Percentiles rank a stretch among this genome's conserved stretches.
These are phyloP conservation scores for Condylura cristata DNA, from an alignment of 2,113 vertebrate genomes.

Conservation along the genomic window DNA sequence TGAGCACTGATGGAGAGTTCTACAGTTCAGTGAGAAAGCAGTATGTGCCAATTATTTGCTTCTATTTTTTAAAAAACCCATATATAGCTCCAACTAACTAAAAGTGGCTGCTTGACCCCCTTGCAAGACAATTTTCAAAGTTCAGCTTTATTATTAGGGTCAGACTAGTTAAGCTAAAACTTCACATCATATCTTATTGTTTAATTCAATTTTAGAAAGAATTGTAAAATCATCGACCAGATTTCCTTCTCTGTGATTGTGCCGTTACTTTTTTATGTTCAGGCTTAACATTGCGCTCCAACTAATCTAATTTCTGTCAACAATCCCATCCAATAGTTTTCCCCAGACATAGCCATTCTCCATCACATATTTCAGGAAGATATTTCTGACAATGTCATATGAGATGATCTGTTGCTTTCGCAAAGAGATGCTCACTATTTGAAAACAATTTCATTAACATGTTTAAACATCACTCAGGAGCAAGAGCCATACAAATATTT, in stretches of 20 bases:
- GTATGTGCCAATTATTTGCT: background rate
- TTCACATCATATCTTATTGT: constrained; percentile 27
- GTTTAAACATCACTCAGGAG: background rate
- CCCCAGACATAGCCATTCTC: background rate
- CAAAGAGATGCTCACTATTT: background rate
- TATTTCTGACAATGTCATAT: background rate
- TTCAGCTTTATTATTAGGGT: background rate
- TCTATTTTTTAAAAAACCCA: background rate
- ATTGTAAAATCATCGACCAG: background rate
- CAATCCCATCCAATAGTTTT: background rate
- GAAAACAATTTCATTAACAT: constrained; percentile 42
- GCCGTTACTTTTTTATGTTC: background rate
- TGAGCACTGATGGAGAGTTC: background rate
- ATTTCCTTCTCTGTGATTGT: background rate
- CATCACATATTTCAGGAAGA: background rate
- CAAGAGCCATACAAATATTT: constrained; percentile 37
- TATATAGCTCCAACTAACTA: background rate
- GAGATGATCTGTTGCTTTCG: background rate
- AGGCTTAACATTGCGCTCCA: background rate
- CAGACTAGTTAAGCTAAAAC: background rate
- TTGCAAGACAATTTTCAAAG: constrained; percentile 43
- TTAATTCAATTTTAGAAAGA: background rate
- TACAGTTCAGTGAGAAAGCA: background rate
- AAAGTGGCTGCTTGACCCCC: constrained; percentile 13
- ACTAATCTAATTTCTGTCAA: background rate